A percentile compares a stretch with the other conserved stretches of the same genome.
These are phyloP conservation scores for Progne subis DNA, from an alignment of 2,113 vertebrate genomes.

Conservation along the genomic window DNA sequence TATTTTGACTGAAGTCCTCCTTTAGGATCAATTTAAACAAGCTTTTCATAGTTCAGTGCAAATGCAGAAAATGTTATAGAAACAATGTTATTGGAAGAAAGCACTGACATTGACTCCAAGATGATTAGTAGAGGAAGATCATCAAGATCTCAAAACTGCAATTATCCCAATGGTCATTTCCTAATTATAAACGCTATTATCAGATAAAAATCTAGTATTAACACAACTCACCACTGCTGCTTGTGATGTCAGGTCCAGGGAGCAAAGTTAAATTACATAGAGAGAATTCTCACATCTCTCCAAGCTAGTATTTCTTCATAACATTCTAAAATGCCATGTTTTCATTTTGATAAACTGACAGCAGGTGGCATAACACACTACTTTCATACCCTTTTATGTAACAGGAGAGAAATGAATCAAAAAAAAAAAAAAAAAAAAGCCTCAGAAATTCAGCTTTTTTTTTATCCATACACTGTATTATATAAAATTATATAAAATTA, in stretches of 20 bases:
- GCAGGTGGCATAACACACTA: background rate
- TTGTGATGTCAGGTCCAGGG: background rate
- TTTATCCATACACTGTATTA: background rate
- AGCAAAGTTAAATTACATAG: background rate
- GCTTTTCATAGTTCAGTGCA: background rate
- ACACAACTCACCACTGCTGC: background rate
- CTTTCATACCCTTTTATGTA: background rate
- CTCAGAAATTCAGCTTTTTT: background rate
- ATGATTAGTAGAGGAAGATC: background rate
- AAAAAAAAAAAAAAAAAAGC: background rate
- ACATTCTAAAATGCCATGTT: background rate
- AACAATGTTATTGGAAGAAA: background rate
- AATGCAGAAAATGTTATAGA: background rate
- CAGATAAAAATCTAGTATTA: constrained; percentile 3
- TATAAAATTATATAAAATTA: background rate
- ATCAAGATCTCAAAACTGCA: background rate
- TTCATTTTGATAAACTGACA: background rate
- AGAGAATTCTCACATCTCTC: background rate
- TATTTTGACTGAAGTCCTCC: background rate
- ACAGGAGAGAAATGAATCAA: background rate
- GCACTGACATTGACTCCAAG: background rate
- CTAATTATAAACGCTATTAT: background rate
- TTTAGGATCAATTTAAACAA: constrained; percentile 2
- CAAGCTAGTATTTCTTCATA: background rate
- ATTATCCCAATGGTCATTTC: background rate